phyloP scores from a whole-genome alignment of 2,888 invertebrate species.

The Melangyna quadrimaculata region DNA sequence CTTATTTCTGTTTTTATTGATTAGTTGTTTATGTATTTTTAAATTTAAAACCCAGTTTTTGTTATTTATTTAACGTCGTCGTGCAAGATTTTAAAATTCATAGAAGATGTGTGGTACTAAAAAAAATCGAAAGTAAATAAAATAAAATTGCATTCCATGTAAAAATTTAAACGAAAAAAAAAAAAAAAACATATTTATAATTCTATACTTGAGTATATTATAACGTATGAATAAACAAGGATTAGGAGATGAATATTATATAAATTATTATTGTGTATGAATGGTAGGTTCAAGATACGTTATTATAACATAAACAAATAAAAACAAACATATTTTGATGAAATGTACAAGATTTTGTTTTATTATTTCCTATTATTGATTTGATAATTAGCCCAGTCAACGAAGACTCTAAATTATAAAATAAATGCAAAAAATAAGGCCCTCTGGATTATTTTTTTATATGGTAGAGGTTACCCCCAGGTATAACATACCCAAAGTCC shows the following conservation, averaged over 20 bases:
- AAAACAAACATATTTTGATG: slow-evolving; percentile 74
- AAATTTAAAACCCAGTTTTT: slow-evolving; percentile 21
- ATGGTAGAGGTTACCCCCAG: too few relatives aligned
- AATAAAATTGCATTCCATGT: slow-evolving; percentile 80
- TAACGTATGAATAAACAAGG: slow-evolving; percentile 52
- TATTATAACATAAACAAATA: slow-evolving; percentile 73
- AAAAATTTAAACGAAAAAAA: slow-evolving; percentile 74
- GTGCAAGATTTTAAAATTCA: slow-evolving; percentile 15
- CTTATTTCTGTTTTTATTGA: slow-evolving; percentile 4
- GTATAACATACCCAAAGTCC: too few relatives aligned
- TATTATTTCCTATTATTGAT: too few relatives aligned
- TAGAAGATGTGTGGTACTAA: slow-evolving; percentile 57
- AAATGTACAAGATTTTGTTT: slow-evolving; percentile 72
- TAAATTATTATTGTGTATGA: slow-evolving; percentile 72
- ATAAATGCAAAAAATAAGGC: too few relatives aligned
- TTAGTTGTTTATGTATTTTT: slow-evolving; percentile 31
- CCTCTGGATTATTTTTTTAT: too few relatives aligned
- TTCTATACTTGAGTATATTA: slow-evolving; percentile 62
- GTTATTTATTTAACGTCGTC: slow-evolving; percentile 26
- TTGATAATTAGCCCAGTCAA: too few relatives aligned
- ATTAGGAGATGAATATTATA: slow-evolving; percentile 59
- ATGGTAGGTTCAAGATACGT: slow-evolving; percentile 76
- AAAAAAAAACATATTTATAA: slow-evolving; percentile 56
- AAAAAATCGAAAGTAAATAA: slow-evolving; percentile 65
- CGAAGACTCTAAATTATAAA: too few relatives aligned